Conservation (phyloP, 2,888 invertebrate genomes). For the Drymonia ruficornis region DNA sequence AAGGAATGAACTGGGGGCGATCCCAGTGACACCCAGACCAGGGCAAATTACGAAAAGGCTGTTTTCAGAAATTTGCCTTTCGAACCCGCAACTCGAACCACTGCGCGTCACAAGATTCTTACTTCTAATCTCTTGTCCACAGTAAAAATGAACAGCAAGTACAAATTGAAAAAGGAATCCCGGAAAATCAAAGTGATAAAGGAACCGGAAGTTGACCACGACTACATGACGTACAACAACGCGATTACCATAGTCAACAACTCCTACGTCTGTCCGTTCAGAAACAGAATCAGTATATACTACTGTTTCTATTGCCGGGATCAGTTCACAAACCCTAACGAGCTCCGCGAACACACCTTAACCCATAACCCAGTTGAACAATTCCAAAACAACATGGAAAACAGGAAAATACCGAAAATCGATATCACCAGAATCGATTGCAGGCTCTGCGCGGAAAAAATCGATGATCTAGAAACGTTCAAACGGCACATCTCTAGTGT, state of each 20-base stretch:
- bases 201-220: constrained; percentile 50
- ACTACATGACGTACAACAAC: constrained; percentile 62
- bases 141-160: constrained; percentile 34
- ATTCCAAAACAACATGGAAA: constrained; percentile 63
- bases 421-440: constrained; percentile 75
- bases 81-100: too few relatives aligned
- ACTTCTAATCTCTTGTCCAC: constrained; percentile 11
- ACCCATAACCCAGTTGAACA: constrained; percentile 61
- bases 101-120: too few relatives aligned
- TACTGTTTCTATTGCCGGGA: constrained; percentile 76
- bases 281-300: constrained; percentile 69
- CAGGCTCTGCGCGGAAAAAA: constrained; percentile 64
- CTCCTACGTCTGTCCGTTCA: constrained; percentile 72
- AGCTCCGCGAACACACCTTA: constrained; percentile 67
- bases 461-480: constrained; percentile 58
- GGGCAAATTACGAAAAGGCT: too few relatives aligned
- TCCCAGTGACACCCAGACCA: too few relatives aligned
- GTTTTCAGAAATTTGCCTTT: too few relatives aligned
- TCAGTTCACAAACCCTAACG: constrained; percentile 70
- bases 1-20: too few relatives aligned
- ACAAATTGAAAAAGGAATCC: constrained; percentile 14
- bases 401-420: constrained; percentile 72
- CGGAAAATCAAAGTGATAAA: constrained; percentile 28
- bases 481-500: constrained; percentile 56
- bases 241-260: constrained; percentile 63